Percentiles rank a stretch among this genome's conserved stretches.
phyloP scores from a whole-genome alignment of 2,888 invertebrate genomes.

The Chymomyza fuscimana region DNA sequence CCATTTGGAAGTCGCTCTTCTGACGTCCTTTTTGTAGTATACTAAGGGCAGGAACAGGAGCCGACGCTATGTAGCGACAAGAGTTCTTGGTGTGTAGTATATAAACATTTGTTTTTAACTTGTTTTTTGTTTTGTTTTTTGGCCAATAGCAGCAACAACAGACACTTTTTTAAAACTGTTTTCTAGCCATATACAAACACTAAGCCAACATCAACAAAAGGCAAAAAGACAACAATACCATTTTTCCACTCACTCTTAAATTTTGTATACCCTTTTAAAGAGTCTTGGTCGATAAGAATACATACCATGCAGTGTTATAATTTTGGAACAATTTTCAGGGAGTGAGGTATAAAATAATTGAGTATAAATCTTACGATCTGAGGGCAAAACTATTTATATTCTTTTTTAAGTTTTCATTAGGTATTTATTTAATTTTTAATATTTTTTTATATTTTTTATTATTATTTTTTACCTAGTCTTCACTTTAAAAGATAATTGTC shows the following conservation, averaged over 20 bases:
- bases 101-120: constrained; percentile 1
- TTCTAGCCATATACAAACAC: constrained; percentile 3
- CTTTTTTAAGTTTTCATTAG: no score
- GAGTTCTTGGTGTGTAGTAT: background rate
- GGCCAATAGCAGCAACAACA: background rate
- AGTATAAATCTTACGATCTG: no score
- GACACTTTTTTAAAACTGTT: constrained; percentile 21
- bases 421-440: no score
- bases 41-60: background rate
- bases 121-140: background rate
- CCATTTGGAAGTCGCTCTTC: background rate
- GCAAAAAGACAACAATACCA: background rate
- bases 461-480: no score
- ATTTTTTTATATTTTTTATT: no score
- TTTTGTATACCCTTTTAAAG: background rate
- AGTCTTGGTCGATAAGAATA: background rate
- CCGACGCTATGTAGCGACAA: background rate
- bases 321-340: background rate
- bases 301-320: background rate
- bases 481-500: no score
- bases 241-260: background rate
- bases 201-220: background rate
- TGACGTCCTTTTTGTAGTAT: background rate
- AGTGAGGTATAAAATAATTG: no score
- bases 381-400: no score